Conservation (phyloP, 2,113 vertebrate genomes). For the Cyrtonyx montezumae region DNA sequence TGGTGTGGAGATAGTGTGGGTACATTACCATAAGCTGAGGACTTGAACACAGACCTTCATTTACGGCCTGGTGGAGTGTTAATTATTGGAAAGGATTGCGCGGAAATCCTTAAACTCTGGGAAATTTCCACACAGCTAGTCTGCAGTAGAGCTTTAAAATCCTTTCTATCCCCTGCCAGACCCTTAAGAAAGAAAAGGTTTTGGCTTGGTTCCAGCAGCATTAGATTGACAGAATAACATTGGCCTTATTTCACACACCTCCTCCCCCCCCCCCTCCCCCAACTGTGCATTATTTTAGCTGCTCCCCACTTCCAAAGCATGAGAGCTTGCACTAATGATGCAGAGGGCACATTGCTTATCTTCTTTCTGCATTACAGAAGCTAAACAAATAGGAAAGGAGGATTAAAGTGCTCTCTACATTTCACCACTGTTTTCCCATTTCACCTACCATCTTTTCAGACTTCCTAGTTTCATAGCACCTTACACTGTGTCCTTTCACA, state of each 20-base stretch:
- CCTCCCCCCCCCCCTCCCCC: neutral
- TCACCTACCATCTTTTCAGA: neutral
- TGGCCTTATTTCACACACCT: neutral
- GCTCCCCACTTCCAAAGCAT: neutral
- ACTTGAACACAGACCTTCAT: neutral
- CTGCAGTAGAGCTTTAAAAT: slow-evolving; percentile 5
- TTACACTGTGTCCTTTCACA: neutral
- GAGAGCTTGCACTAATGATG: neutral
- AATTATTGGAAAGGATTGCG: neutral
- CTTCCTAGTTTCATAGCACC: neutral
- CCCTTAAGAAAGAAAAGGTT: neutral
- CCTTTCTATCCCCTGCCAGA: neutral
- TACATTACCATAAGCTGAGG: neutral
- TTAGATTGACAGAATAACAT: neutral
- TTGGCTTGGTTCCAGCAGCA: neutral
- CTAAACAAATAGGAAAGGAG: neutral
- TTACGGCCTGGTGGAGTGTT: neutral
- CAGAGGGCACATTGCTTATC: neutral
- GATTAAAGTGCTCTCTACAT: neutral
- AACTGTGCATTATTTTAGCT: neutral
- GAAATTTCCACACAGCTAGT: neutral
- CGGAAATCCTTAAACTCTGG: neutral
- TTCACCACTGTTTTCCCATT: neutral
- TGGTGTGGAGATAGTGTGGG: neutral
- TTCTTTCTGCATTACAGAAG: neutral